These are phyloP conservation scores for Phragmatobia fuliginosa DNA, from an alignment of 2,888 invertebrate species.

Conservation along the genomic window DNA sequence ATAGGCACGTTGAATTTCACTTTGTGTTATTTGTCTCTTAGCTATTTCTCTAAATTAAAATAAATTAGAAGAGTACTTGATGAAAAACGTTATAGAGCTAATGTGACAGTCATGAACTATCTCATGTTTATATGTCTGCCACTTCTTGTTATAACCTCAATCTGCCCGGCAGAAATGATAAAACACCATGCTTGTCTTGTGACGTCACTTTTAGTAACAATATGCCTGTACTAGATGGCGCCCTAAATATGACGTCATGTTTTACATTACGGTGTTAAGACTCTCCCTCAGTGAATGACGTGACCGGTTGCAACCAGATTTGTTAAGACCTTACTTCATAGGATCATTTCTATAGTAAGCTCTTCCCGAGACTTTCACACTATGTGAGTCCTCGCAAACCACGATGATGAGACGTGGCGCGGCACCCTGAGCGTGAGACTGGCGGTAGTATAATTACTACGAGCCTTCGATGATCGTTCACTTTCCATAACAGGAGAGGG, in stretches of 20 bases:
- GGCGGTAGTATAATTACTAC: slow-evolving; percentile 39
- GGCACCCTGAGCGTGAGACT: slow-evolving; percentile 54
- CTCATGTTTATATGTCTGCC: too few species aligned
- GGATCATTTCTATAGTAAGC: slow-evolving; percentile 63
- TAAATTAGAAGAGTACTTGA: too few species aligned
- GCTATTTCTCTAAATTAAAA: too few species aligned
- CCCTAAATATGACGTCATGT: slow-evolving; percentile 21
- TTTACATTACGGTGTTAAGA: slow-evolving; percentile 23
- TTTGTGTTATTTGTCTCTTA: too few species aligned
- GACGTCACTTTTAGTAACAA: background rate
- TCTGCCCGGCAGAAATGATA: too few species aligned
- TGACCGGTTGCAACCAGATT: background rate
- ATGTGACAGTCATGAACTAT: too few species aligned
- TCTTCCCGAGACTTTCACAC: slow-evolving; percentile 58
- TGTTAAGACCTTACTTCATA: slow-evolving; percentile 55
- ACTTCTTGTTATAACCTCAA: background rate
- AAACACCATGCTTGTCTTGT: too few species aligned
- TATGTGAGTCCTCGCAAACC: slow-evolving; percentile 50
- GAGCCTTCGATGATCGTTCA: slow-evolving; percentile 63
- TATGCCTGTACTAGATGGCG: slow-evolving; percentile 31
- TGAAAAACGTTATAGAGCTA: too few species aligned
- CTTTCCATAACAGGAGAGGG: slow-evolving; percentile 40
- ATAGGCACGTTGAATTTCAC: too few species aligned
- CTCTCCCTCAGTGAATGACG: slow-evolving; percentile 27
- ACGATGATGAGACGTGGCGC: slow-evolving; percentile 60